Percentiles rank a stretch among this genome's conserved stretches.
phyloP scores from a whole-genome alignment of 1,140 invertebrate genomes.

The Zaprionus ornatus region DNA sequence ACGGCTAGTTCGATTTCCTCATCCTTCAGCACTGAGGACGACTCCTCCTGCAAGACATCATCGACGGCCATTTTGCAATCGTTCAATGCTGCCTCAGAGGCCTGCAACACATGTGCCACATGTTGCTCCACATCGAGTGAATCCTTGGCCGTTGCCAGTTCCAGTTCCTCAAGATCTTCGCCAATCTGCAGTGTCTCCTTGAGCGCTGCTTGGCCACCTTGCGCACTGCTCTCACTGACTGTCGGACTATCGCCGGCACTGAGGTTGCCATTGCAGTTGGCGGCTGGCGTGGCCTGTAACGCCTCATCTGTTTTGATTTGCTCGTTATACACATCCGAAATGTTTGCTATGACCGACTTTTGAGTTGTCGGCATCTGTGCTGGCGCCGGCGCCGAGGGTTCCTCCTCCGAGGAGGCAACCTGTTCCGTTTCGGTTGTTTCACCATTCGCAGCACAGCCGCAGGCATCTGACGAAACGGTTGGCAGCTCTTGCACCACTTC shows the following conservation, averaged over 20 bases:
- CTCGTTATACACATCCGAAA: slow-evolving; percentile 83
- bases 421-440: slow-evolving; percentile 9
- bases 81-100: slow-evolving; percentile 86
- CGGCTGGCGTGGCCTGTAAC: slow-evolving; percentile 32
- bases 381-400: background rate
- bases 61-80: slow-evolving; percentile 81
- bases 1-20: slow-evolving; percentile 85
- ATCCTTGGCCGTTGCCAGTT: slow-evolving; percentile 71
- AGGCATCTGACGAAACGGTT: slow-evolving; percentile 36
- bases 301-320: slow-evolving; percentile 78
- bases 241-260: slow-evolving; percentile 16
- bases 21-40: slow-evolving; percentile 85
- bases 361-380: slow-evolving; percentile 21
- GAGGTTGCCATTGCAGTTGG: slow-evolving; percentile 81
- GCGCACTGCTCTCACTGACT: background rate
- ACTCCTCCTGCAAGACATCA: slow-evolving; percentile 82
- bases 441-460: slow-evolving; percentile 43
- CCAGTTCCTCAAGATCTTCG: slow-evolving; percentile 84
- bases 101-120: slow-evolving; percentile 86
- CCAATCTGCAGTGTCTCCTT: slow-evolving; percentile 66
- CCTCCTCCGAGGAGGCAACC: background rate
- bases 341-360: slow-evolving; percentile 78
- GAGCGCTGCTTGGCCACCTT: slow-evolving; percentile 60
- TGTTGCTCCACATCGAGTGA: slow-evolving; percentile 85
- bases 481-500: slow-evolving; percentile 22